These are phyloP conservation scores for Epinotia bilunana DNA, from an alignment of 2,888 invertebrate species.

Conservation along the genomic window DNA sequence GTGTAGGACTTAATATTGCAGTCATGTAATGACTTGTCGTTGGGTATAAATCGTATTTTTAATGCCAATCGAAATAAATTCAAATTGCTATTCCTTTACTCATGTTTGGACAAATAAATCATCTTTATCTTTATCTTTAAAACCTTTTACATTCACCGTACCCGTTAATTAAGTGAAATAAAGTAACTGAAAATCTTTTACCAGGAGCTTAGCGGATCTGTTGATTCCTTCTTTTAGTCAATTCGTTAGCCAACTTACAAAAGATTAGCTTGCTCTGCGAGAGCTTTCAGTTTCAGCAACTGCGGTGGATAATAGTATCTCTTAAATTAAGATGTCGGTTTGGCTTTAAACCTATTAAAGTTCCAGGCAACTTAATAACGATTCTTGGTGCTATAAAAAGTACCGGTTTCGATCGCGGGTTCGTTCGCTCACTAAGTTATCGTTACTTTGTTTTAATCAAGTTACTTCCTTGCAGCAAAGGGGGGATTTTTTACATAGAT, in stretches of 20 bases:
- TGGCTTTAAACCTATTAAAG: not conserved
- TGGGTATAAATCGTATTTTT: no score
- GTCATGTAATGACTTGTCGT: no score
- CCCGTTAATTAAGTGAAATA: not conserved
- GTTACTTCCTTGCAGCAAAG: no score
- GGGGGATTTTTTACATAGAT: no score
- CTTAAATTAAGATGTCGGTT: not conserved
- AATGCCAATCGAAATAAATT: not conserved
- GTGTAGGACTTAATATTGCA: no score
- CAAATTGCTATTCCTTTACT: not conserved
- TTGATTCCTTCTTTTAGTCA: not conserved
- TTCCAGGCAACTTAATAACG: not conserved
- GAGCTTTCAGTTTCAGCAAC: not conserved
- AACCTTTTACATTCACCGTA: not conserved
- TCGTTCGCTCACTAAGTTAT: no score
- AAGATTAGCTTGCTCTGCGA: constrained; percentile 1
- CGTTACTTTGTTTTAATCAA: not conserved
- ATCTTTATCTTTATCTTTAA: no score
- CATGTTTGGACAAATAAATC: no score
- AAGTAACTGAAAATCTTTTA: not conserved
- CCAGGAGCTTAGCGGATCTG: not conserved
- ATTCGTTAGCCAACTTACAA: constrained; percentile 7
- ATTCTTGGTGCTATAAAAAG: not conserved
- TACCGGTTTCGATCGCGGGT: not conserved
- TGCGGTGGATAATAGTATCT: not conserved